A percentile compares a stretch with the other conserved stretches of the same genome.
phyloP scores from a whole-genome alignment of 2,888 invertebrate species.

The Trypoxylon attenuatum region DNA sequence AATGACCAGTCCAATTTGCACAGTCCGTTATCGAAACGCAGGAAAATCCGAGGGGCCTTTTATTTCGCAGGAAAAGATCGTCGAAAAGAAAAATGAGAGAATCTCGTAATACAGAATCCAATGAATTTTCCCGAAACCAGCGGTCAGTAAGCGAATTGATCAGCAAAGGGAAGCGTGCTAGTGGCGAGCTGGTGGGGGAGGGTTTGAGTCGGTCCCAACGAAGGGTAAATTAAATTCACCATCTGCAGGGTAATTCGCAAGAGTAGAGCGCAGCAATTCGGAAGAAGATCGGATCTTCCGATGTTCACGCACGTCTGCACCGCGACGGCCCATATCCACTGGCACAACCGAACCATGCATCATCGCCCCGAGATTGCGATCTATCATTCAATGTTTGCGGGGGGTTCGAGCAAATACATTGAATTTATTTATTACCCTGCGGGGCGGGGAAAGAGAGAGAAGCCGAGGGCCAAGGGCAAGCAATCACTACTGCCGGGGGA shows the following conservation, averaged over 20 bases:
- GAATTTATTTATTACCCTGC: conserved; percentile 73
- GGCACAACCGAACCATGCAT: conserved; percentile 20
- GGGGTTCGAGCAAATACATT: conserved; percentile 69
- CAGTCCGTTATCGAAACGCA: too few species aligned
- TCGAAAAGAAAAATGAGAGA: too few species aligned
- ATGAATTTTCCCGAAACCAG: too few species aligned
- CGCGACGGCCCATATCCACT: neutral
- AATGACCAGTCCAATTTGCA: too few species aligned
- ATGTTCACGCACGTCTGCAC: conserved; percentile 52
- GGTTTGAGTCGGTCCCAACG: too few species aligned
- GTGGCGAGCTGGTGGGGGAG: too few species aligned
- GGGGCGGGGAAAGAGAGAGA: neutral
- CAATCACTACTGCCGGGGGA: conserved; percentile 67
- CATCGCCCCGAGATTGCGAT: conserved; percentile 67
- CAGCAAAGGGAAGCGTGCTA: too few species aligned
- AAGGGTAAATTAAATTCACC: conserved; percentile 4
- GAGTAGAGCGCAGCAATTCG: conserved; percentile 25
- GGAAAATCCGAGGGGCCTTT: too few species aligned
- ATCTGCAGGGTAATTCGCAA: conserved; percentile 1
- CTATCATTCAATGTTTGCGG: conserved; percentile 73
- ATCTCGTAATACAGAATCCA: too few species aligned
- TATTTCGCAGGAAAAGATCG: too few species aligned
- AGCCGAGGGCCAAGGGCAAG: too few species aligned
- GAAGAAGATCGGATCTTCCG: conserved; percentile 45
- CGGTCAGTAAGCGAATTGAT: too few species aligned